Conservation (phyloP, 2,113 vertebrate genomes). For the Passer montanus region DNA sequence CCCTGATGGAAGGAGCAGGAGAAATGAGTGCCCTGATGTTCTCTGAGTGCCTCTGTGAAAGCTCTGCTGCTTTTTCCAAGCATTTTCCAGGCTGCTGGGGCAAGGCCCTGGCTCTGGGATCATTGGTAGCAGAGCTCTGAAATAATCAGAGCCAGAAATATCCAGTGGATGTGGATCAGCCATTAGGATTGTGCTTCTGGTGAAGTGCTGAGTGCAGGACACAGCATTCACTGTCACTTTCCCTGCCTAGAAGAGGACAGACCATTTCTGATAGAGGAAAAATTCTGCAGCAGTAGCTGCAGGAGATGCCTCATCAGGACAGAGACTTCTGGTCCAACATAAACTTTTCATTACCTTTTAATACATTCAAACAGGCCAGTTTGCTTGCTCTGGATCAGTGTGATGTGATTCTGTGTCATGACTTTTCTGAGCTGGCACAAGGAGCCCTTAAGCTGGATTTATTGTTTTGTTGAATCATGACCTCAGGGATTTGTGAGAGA, state of each 20-base stretch:
- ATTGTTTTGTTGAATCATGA: conserved; percentile 35
- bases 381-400: neutral
- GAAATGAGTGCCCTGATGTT: neutral
- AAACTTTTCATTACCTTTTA: neutral
- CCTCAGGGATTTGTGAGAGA: conserved; percentile 26
- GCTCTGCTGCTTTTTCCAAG: neutral
- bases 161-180: neutral
- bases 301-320: neutral
- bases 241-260: neutral
- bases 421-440: neutral
- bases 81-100: neutral
- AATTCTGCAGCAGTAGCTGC: neutral
- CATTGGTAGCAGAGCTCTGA: neutral
- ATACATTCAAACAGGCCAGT: neutral
- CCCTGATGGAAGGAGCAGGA: neutral
- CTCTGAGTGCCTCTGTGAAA: neutral
- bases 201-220: neutral
- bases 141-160: neutral
- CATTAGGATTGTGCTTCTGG: accelerated
- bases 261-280: neutral
- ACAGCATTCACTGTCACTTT: neutral
- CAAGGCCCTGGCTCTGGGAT: neutral
- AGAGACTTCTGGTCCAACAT: neutral
- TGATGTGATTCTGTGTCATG: conserved; percentile 6
- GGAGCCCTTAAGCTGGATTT: conserved; percentile 55